A percentile compares a stretch with the other conserved stretches of the same genome.
Evolutionary conservation across 2,113 vertebrate species (phyloP).

Genomic region (Coturnix japonica): DNA sequence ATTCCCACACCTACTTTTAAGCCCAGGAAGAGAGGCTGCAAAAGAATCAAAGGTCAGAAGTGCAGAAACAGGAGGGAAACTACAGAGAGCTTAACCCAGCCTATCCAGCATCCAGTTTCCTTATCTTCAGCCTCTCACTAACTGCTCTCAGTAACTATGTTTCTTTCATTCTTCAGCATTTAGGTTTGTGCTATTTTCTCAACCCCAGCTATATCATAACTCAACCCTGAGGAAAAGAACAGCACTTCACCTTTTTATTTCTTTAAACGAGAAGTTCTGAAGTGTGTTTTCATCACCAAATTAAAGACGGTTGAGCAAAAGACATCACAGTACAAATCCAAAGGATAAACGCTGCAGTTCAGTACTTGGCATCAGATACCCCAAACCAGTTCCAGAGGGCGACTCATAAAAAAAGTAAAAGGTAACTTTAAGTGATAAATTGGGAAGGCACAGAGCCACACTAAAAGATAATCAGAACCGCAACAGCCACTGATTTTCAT

Average conservation of each 20-base stretch:
- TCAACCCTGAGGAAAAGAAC: background rate
- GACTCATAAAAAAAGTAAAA: background rate
- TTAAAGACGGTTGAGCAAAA: background rate
- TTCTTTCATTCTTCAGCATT: background rate
- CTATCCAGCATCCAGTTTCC: background rate
- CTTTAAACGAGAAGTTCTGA: background rate
- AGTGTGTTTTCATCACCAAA: background rate
- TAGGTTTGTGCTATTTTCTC: background rate
- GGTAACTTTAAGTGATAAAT: background rate
- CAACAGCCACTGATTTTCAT: background rate
- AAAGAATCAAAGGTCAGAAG: background rate
- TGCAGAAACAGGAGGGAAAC: background rate
- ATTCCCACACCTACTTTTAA: background rate
- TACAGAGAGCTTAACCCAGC: background rate
- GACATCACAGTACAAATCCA: background rate
- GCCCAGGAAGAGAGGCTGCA: background rate
- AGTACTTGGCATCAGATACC: background rate
- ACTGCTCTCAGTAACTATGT: background rate
- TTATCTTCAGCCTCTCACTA: background rate
- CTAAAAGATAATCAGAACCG: background rate
- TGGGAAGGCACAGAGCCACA: background rate
- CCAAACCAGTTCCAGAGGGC: background rate
- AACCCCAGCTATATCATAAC: background rate
- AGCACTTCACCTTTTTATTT: background rate
- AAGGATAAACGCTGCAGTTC: background rate